Percentiles rank a stretch among this genome's conserved stretches.
phyloP scores from a whole-genome alignment of 2,888 invertebrate genomes.

The Trachelus troglodyta region DNA sequence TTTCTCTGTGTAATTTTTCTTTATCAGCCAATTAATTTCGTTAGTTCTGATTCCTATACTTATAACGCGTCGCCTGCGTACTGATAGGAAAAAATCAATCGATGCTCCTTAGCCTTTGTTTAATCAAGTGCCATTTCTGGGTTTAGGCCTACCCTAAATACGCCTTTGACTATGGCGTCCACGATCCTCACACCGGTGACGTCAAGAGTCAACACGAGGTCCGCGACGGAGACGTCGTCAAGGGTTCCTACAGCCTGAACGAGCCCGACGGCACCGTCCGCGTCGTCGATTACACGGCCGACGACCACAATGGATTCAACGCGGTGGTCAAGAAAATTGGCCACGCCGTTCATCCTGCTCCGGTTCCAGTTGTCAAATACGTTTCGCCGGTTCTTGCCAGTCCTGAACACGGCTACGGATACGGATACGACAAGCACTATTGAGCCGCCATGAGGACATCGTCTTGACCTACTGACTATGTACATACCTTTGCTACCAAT shows the following conservation, averaged over 20 bases:
- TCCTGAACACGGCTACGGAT: conserved; percentile 33
- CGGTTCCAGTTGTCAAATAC: conserved; percentile 51
- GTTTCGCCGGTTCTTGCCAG: conserved; percentile 43
- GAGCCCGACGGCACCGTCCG: conserved; percentile 63
- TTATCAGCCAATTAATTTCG: no score
- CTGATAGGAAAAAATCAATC: not conserved
- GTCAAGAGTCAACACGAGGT: conserved; percentile 62
- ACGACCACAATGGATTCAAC: conserved; percentile 62
- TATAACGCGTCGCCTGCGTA: not conserved
- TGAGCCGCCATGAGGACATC: conserved; percentile 15
- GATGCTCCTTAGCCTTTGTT: not conserved
- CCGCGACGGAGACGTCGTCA: conserved; percentile 63
- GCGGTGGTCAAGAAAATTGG: conserved; percentile 63
- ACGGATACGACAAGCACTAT: conserved; percentile 51
- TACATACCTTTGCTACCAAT: not conserved
- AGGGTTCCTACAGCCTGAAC: conserved; percentile 62
- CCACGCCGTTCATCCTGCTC: conserved; percentile 51
- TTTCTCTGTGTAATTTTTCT: no score
- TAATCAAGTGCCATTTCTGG: not conserved
- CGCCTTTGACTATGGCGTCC: conserved; percentile 62
- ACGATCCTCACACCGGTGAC: conserved; percentile 62
- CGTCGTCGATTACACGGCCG: conserved; percentile 62
- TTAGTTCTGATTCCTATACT: no score
- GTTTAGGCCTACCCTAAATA: conserved; percentile 60
- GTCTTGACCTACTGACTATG: not conserved